Evolutionary conservation across 2,888 invertebrate genomes (phyloP).

Genomic region (Dynastes tityus): DNA sequence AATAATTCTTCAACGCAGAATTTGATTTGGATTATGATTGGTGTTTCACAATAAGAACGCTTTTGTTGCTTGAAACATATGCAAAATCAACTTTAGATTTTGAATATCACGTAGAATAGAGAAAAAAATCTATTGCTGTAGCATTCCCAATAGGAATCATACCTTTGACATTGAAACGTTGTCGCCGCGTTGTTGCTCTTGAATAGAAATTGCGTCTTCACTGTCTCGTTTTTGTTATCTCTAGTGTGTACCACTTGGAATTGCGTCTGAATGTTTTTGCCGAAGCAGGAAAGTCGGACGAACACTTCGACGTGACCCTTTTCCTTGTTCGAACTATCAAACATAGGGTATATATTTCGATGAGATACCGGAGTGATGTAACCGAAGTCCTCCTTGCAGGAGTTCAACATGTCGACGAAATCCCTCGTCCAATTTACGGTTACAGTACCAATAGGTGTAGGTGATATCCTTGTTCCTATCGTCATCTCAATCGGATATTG

Average conservation of each 20-base stretch:
- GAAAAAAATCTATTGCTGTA: too few species aligned
- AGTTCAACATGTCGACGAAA: slow-evolving; percentile 72
- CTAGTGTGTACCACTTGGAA: slow-evolving; percentile 59
- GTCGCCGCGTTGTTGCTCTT: slow-evolving; percentile 62
- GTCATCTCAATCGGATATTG: slow-evolving; percentile 73
- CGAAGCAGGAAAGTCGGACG: slow-evolving; percentile 72
- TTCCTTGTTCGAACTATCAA: slow-evolving; percentile 64
- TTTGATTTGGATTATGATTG: too few species aligned
- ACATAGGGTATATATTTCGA: slow-evolving; percentile 69
- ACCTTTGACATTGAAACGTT: slow-evolving; percentile 63
- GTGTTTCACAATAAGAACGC: too few species aligned
- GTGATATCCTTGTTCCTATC: slow-evolving; percentile 71
- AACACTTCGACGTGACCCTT: slow-evolving; percentile 72
- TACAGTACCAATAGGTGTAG: slow-evolving; percentile 70
- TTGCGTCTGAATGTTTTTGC: slow-evolving; percentile 69
- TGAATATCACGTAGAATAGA: too few species aligned
- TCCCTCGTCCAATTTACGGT: slow-evolving; percentile 71
- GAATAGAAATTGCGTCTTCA: slow-evolving; percentile 60
- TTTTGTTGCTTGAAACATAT: too few species aligned
- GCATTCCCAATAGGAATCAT: slow-evolving; percentile 12
- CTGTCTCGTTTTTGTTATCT: slow-evolving; percentile 50
- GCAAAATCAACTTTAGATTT: too few species aligned
- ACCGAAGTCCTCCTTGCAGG: slow-evolving; percentile 62
- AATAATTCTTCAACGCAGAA: too few species aligned
- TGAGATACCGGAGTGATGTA: slow-evolving; percentile 65